A percentile compares a stretch with the other conserved stretches of the same genome.
These are phyloP conservation scores for Erinaceus europaeus DNA, from an alignment of 2,113 vertebrate genomes.

Conservation along the genomic window DNA sequence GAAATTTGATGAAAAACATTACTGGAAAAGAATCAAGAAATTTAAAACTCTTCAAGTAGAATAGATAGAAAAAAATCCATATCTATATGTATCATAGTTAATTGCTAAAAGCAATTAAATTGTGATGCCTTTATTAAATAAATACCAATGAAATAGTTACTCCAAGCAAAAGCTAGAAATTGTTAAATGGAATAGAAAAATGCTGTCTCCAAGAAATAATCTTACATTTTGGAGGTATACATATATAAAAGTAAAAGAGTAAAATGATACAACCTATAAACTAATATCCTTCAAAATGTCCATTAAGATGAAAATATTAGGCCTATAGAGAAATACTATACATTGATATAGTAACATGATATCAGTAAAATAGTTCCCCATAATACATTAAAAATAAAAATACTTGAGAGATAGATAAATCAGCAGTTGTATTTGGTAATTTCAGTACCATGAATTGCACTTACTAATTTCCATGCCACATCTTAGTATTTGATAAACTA, in stretches of 20 bases:
- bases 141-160: too few relatives aligned
- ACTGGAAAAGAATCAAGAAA: not conserved
- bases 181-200: not conserved
- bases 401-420: too few relatives aligned
- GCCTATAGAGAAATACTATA: too few relatives aligned
- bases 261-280: not conserved
- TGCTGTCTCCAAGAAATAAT: not conserved
- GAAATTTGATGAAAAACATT: not conserved
- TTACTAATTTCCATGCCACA: too few relatives aligned
- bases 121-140: not conserved
- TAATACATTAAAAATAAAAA: too few relatives aligned
- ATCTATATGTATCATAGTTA: not conserved
- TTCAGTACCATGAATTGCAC: too few relatives aligned
- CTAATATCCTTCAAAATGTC: too few relatives aligned
- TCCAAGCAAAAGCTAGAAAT: not conserved
- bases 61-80: not conserved
- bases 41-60: not conserved
- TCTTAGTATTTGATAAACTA: too few relatives aligned
- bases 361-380: too few relatives aligned
- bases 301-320: too few relatives aligned
- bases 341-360: too few relatives aligned
- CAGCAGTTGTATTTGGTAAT: too few relatives aligned
- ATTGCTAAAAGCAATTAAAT: not conserved
- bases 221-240: not conserved
- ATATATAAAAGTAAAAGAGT: not conserved